Base-by-base conservation (phyloP, 2,797 vertebrate genomes). In the Allobates femoralis region DNA sequence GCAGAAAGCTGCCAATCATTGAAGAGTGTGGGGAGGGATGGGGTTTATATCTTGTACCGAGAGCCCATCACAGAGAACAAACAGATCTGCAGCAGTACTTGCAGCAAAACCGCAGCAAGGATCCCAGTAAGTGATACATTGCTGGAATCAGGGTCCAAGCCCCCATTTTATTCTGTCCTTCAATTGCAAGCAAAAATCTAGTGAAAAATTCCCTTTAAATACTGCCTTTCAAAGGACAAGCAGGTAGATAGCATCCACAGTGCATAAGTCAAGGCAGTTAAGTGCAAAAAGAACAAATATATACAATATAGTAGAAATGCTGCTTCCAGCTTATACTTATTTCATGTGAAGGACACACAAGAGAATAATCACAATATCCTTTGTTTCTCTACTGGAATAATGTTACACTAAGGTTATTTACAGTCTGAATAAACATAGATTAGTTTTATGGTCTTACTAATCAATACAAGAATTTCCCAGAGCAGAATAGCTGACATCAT, bases 201-300 rank as follows among this genome's bases (percentile, higher is more conserved):
- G 41, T 46, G 41, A 46, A 7, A 46, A 1, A 46, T 46, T 46
- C 41, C 41, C 41, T 46, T 50, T 21, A 82, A 81, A 86, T 82
- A 76, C 85, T 82, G 58, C 56, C 66, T 67, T 41, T 55, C 18
- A 53, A 21, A 78, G 23, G 67, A 71, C 55, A 79, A 56, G 66
- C 73, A 83, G 26, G 46, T 73, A 64, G 62, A 83, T 69, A 32
- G 41, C 16, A 83, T 62, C n/a, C 60, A 26, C 82, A 87, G 86
- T 87, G 81, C 86, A 80, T 55, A 66, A 53, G 64, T 73, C 18
- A 56, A 75, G 76, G 76, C 46, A 75, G 51, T 80, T n/a, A 79
- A 84, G 76, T 84, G 81, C 86, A 84, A 87, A 74, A 80, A 74
- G 3, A 83, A 66, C 26, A 77, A n/a, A 18, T 76, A 19, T 56